A percentile compares a stretch with the other conserved stretches of the same genome.
phyloP scores from a whole-genome alignment of 2,888 invertebrate genomes.

The Germaria angustata region DNA sequence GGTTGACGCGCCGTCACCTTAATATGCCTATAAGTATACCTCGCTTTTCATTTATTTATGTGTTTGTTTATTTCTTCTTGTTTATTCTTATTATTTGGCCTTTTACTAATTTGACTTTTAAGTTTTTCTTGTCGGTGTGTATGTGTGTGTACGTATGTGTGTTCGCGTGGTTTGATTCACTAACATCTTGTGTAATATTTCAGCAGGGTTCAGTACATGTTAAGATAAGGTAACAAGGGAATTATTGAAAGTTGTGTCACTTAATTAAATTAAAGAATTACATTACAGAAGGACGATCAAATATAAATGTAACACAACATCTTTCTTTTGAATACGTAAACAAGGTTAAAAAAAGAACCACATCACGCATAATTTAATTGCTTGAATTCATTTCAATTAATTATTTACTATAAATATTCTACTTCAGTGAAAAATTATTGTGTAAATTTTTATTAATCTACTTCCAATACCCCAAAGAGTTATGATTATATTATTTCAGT shows the following conservation, averaged over 20 bases:
- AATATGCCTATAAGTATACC: conserved; percentile 27
- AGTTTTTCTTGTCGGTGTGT: not conserved
- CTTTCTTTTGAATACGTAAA: not conserved
- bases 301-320: too few species aligned
- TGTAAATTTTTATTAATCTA: too few species aligned
- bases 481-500: too few species aligned
- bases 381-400: too few species aligned
- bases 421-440: too few species aligned
- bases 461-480: too few species aligned
- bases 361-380: too few species aligned
- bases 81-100: conserved; percentile 10
- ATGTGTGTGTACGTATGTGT: not conserved
- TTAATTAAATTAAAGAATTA: not conserved
- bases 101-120: conserved; percentile 37
- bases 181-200: conserved; percentile 5
- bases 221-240: too few species aligned
- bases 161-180: not conserved
- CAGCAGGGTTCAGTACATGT: not conserved
- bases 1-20: not conserved
- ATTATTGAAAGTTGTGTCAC: not conserved
- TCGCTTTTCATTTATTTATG: not conserved
- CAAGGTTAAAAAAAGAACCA: not conserved
- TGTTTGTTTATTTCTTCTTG: not conserved
- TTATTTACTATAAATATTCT: too few species aligned
- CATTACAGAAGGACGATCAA: not conserved